These are phyloP conservation scores for silkworm (Bombyx mori) DNA, from an alignment of 1,140 invertebrate genomes.

Conservation along the genomic window DNA sequence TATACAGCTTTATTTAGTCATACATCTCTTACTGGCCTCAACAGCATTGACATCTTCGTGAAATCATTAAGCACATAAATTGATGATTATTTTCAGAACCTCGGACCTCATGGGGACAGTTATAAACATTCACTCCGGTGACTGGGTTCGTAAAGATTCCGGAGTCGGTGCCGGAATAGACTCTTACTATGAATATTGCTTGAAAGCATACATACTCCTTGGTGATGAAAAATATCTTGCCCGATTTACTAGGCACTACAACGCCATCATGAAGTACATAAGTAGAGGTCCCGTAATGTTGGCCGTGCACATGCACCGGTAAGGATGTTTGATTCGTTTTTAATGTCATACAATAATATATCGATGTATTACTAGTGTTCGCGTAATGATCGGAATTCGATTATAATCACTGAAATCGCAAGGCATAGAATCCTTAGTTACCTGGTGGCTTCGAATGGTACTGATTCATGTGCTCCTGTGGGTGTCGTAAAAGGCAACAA, in stretches of 20 bases:
- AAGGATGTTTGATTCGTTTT: slow-evolving; percentile 3
- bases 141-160: slow-evolving; percentile 96
- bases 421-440: too few species aligned
- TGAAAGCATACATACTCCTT: slow-evolving; percentile 91
- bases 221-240: slow-evolving; percentile 93
- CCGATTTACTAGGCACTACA: slow-evolving; percentile 96
- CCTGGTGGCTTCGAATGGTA: too few species aligned
- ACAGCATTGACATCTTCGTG: too few species aligned
- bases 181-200: slow-evolving; percentile 98
- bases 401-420: too few species aligned
- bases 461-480: too few species aligned
- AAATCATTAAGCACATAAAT: too few species aligned
- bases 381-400: too few species aligned
- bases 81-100: slow-evolving; percentile 54
- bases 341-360: too few species aligned
- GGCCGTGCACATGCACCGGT: slow-evolving; percentile 97
- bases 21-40: too few species aligned
- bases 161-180: slow-evolving; percentile 99
- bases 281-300: slow-evolving; percentile 94
- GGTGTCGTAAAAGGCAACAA: too few species aligned
- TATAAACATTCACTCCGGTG: slow-evolving; percentile 96
- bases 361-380: too few species aligned
- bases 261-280: slow-evolving; percentile 98
- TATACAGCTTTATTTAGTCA: too few species aligned
- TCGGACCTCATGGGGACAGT: slow-evolving; percentile 96